Base-by-base conservation (phyloP, 2,113 vertebrate species). In the Clarias magur region DNA sequence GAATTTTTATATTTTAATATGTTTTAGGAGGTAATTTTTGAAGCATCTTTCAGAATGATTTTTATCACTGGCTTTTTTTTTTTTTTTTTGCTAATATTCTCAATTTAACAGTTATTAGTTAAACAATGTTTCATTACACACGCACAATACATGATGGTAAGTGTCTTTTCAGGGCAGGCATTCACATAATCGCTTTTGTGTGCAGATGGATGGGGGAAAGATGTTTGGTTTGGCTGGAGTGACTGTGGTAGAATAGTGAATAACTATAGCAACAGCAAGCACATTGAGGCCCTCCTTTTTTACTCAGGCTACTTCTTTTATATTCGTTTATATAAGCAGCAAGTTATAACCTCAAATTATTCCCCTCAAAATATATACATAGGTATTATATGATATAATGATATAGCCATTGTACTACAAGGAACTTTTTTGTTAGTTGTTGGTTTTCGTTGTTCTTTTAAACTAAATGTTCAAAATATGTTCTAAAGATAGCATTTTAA, bases 241-340 rank as follows among this genome's bases (percentile, higher is more conserved):
- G 91, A 91, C 92, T 94, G 89, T 91, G 93, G 91, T 90, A 72
- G 87, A 90, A 89, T 88, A 89, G 92, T 63, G 82, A 89, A 93
- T 89, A 93, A 90, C 95, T 95, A 96, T 95, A 93, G 94, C 93
- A 95, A 96, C 95, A 90, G 80, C 83, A 90, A 92, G 89, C 81
- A 83, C 85, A 60, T 91, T 89, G 93, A 93, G 92, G 92, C 93
- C 91, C 82, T 87, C 90, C 90, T 38, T 83, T 63, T 72, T 85
- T 91, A 92, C 91, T 54, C 73, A 8, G 25, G 73, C 54, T 38
- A 56, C 53, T 34, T 72, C 56, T 59, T 54, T 86, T 56, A 21
- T 38, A 16, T 70, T 80, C 65, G 54, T 57, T 82, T 59, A 75
- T 90, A 88, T 90, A 91, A 91, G 91, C 80, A 86, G 88, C 54